Percentiles rank a stretch among this genome's conserved stretches.
Evolutionary conservation across 37 sponge, comb jelly and placozoan genomes (phyloP).

Genomic region (Geodia barretti): DNA sequence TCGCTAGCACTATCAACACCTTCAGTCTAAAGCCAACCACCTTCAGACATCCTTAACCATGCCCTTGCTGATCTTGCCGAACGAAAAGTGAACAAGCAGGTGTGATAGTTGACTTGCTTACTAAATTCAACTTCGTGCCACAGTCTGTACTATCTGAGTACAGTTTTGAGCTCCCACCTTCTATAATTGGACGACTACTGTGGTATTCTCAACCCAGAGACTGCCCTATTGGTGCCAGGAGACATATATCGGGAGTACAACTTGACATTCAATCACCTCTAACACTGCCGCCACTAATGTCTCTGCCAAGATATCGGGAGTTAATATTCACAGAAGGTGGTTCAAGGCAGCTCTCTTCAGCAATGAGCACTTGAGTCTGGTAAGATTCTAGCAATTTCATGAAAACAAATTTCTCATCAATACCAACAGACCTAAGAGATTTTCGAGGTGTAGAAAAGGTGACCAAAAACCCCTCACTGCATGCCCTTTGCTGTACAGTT

Average conservation of each 20-base stretch:
- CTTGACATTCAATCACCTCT: not conserved
- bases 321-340: slow-evolving; percentile 11
- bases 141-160: not conserved
- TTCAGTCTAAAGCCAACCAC: not conserved
- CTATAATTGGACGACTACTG: not conserved
- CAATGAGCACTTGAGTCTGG: not conserved
- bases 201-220: slow-evolving; percentile 10
- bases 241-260: slow-evolving; percentile 3
- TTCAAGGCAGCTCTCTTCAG: slow-evolving; percentile 5
- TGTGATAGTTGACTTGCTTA: no score
- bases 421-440: no score
- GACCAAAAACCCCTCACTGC: not conserved
- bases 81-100: not conserved
- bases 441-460: not conserved
- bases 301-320: not conserved
- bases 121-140: not conserved
- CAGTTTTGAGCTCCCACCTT: not conserved
- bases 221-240: not conserved
- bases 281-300: slow-evolving; percentile 10
- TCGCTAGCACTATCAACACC: not conserved
- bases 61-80: not conserved
- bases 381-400: slow-evolving; percentile 2
- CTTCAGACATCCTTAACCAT: not conserved
- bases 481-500: no score
- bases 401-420: no score